phyloP scores from a whole-genome alignment of 2,113 vertebrate species.

The Catharus minimus region DNA sequence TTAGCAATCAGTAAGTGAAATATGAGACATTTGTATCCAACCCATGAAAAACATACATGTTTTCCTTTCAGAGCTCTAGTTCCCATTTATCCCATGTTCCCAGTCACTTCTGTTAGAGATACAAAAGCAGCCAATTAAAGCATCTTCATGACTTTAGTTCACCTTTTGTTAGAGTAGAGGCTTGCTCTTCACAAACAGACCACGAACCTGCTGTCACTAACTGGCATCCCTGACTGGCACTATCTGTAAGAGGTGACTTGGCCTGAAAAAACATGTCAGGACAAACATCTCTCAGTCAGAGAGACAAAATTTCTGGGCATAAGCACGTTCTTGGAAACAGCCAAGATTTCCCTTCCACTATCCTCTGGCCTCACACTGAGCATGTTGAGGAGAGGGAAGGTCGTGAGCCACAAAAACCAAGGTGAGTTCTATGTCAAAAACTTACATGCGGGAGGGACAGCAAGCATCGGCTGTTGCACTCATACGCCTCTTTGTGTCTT shows the following conservation, averaged over 20 bases:
- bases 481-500: conserved; percentile 87
- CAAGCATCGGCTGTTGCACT: conserved; percentile 86
- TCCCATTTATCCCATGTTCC: neutral
- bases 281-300: neutral
- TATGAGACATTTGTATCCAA: neutral
- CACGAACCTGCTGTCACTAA: neutral
- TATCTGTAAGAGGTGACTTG: neutral
- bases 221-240: neutral
- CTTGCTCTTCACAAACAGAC: neutral
- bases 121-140: neutral
- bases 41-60: neutral
- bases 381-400: neutral
- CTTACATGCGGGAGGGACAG: conserved; percentile 86
- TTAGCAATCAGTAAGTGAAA: neutral
- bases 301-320: neutral
- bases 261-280: neutral
- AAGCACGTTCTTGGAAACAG: neutral
- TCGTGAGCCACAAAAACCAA: neutral
- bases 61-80: neutral
- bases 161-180: neutral
- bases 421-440: neutral
- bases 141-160: neutral
- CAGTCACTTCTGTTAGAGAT: neutral
- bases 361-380: neutral
- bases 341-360: neutral